Evolutionary conservation across 2,888 invertebrate genomes (phyloP).

Genomic region (Junonia oenone): DNA sequence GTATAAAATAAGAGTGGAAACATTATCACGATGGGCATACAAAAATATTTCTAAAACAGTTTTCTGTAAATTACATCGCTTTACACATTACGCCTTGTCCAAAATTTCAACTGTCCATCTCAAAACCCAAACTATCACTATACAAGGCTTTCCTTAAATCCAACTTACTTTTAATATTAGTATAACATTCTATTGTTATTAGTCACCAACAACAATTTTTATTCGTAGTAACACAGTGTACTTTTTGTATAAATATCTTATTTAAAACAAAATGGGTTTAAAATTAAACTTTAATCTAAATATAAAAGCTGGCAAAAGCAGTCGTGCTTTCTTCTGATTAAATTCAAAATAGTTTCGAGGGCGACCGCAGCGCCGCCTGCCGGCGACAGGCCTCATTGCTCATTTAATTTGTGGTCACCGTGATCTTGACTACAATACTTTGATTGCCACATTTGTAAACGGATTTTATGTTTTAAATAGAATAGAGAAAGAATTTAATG

Average conservation of each 20-base stretch:
- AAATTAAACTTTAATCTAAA: conserved; percentile 8
- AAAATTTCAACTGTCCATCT: too few relatives aligned
- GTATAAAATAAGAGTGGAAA: too few relatives aligned
- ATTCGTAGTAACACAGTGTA: too few relatives aligned
- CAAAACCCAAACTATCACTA: too few relatives aligned
- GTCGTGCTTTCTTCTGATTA: conserved; percentile 19
- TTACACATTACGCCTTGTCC: too few relatives aligned
- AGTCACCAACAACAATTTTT: neutral
- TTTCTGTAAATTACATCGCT: too few relatives aligned
- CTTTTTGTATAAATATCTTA: neutral
- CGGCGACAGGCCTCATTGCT: conserved; percentile 22
- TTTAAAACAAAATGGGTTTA: neutral
- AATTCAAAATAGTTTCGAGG: conserved; percentile 22
- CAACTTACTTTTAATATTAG: too few relatives aligned
- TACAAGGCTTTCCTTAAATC: too few relatives aligned
- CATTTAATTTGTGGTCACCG: conserved; percentile 27
- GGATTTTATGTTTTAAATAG: neutral
- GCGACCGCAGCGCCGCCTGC: conserved; percentile 24
- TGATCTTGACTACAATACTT: conserved; percentile 23
- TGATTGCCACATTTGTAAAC: neutral
- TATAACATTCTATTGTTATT: too few relatives aligned
- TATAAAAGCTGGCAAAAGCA: conserved; percentile 9
- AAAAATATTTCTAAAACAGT: too few relatives aligned
- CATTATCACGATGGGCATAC: too few relatives aligned
- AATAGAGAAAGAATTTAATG: neutral